These are phyloP conservation scores for Otolemur crassicaudatus DNA, from an alignment of 2,797 vertebrate genomes.

Conservation along the genomic window DNA sequence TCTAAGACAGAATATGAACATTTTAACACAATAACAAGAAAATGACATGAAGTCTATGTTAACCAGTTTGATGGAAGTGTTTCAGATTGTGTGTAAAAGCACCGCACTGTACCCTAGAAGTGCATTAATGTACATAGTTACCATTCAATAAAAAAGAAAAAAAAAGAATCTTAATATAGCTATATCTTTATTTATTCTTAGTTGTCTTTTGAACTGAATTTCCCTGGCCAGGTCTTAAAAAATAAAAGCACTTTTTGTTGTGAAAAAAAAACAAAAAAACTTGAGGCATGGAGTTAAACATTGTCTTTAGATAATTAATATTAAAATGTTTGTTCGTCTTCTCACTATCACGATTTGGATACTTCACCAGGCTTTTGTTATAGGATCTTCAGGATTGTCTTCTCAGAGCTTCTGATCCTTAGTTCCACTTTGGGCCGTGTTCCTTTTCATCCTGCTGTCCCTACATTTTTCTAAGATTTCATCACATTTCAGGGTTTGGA, in stretches of 20 bases:
- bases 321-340: background rate
- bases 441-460: background rate
- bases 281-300: background rate
- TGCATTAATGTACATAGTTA: too few relatives aligned
- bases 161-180: slow-evolving; percentile 31
- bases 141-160: too few relatives aligned
- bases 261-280: too few relatives aligned
- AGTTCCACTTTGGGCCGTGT: accelerated
- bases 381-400: background rate
- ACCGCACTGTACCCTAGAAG: too few relatives aligned
- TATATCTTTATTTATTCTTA: slow-evolving; percentile 28
- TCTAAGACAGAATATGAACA: too few relatives aligned
- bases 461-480: background rate
- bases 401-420: background rate
- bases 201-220: slow-evolving; percentile 52
- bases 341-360: background rate
- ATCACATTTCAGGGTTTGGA: background rate
- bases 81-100: too few relatives aligned
- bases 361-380: background rate
- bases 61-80: too few relatives aligned
- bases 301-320: background rate
- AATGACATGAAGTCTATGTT: too few relatives aligned
- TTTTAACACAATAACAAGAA: too few relatives aligned
- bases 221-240: slow-evolving; percentile 53
- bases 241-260: background rate